Evolutionary conservation across 2,113 vertebrate genomes (phyloP).

Genomic region (Carassius carassius): DNA sequence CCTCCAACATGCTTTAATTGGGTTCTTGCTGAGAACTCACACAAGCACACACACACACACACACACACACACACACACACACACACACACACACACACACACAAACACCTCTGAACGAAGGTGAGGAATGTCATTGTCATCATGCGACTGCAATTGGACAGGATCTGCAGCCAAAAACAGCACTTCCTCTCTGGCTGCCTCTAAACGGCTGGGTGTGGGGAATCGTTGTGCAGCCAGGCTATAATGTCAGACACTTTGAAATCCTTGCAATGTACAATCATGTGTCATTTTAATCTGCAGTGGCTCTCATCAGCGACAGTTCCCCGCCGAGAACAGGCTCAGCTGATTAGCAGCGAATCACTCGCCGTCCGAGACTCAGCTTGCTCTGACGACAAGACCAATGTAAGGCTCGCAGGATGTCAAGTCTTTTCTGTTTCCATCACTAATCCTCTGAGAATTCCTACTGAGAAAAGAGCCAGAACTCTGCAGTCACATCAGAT

Average conservation of each 20-base stretch:
- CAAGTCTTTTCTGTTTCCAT: slow-evolving; percentile 25
- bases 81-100: neutral
- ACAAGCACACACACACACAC: neutral
- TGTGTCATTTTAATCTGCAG: slow-evolving; percentile 33
- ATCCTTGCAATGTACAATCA: slow-evolving; percentile 42
- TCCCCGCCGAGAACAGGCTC: slow-evolving; percentile 4
- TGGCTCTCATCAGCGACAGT: slow-evolving; percentile 39
- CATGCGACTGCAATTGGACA: neutral
- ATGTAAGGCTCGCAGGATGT: slow-evolving; percentile 13
- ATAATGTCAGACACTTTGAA: slow-evolving; percentile 39
- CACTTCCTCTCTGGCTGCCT: slow-evolving; percentile 11
- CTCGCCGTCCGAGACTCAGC: neutral
- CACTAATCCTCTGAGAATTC: slow-evolving; percentile 23
- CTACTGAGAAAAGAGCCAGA: slow-evolving; percentile 33
- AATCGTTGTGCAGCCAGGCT: neutral
- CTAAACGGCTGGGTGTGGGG: neutral
- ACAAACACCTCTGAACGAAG: slow-evolving; percentile 6
- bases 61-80: slow-evolving; percentile 5
- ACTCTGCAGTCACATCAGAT: slow-evolving; percentile 42
- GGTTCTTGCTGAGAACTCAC: slow-evolving; percentile 18
- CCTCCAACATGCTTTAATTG: slow-evolving; percentile 58
- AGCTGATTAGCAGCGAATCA: slow-evolving; percentile 28
- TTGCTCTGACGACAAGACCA: neutral
- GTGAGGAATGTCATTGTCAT: slow-evolving; percentile 16
- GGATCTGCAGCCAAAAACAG: slow-evolving; percentile 10